phyloP scores from a whole-genome alignment of 2,797 vertebrate genomes.

The Poeciliopsis turneri region DNA sequence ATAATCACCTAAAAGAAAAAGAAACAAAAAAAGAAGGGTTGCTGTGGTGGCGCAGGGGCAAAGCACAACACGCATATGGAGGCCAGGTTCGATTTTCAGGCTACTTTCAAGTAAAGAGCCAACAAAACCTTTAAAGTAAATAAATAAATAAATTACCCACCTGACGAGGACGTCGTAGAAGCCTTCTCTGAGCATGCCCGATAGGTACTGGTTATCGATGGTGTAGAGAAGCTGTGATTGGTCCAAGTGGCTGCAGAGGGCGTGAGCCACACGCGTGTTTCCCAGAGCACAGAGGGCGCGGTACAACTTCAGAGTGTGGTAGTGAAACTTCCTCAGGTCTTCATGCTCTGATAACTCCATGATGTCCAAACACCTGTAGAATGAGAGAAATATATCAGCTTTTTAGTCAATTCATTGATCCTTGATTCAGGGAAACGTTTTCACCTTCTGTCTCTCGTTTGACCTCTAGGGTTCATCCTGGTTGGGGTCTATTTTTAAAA shows the following conservation, averaged over 20 bases:
- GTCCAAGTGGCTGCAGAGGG: constrained; percentile 95
- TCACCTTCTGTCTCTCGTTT: background rate
- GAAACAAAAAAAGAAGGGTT: too few relatives aligned
- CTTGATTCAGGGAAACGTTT: background rate
- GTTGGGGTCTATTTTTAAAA: background rate
- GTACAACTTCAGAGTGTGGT: constrained; percentile 95
- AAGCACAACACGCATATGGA: too few relatives aligned
- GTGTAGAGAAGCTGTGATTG: constrained; percentile 93
- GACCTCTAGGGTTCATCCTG: background rate
- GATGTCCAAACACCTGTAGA: constrained; percentile 91
- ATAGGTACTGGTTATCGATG: constrained; percentile 95
- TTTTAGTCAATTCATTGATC: background rate
- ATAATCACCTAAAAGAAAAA: background rate
- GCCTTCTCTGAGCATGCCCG: constrained; percentile 93
- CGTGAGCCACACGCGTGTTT: constrained; percentile 93
- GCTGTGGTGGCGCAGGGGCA: too few relatives aligned
- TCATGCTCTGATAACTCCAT: constrained; percentile 95
- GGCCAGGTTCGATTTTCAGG: too few relatives aligned
- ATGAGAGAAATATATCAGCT: background rate
- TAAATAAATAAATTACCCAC: constrained; percentile 70
- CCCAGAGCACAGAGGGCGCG: constrained; percentile 95
- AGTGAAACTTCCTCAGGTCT: constrained; percentile 92
- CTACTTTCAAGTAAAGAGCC: too few relatives aligned
- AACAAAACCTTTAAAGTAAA: too few relatives aligned
- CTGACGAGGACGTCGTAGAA: constrained; percentile 94